Percentiles rank a stretch among this genome's conserved stretches.
Conservation (phyloP, 2,113 vertebrate species). For the Acinonyx jubatus region DNA sequence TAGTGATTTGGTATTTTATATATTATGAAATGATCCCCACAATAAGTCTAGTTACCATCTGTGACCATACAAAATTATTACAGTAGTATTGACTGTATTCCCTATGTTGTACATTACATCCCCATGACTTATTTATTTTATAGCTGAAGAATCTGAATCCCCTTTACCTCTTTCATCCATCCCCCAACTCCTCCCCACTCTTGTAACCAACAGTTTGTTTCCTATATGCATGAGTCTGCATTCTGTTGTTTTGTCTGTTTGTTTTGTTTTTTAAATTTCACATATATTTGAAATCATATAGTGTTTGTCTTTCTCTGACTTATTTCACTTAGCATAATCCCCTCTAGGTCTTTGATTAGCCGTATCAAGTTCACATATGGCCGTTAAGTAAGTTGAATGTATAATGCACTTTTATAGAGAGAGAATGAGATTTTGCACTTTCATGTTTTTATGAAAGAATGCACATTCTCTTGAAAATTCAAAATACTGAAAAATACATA, state of each 20-base stretch:
- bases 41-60: not conserved
- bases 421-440: conserved; percentile 28
- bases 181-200: not conserved
- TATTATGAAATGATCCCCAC: not conserved
- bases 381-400: not conserved
- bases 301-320: not conserved
- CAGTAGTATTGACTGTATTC: not conserved
- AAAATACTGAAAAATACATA: not conserved
- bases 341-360: conserved; percentile 13
- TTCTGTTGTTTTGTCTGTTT: not conserved
- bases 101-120: not conserved
- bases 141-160: not conserved
- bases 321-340: not conserved
- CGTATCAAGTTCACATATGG: not conserved
- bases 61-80: not conserved
- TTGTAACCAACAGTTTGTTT: not conserved
- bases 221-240: not conserved
- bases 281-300: not conserved
- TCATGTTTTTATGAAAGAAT: conserved; percentile 39
- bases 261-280: not conserved
- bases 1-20: not conserved
- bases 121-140: not conserved
- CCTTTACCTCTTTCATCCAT: not conserved
- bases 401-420: not conserved
- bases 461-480: not conserved